phyloP scores from a whole-genome alignment of 2,797 vertebrate genomes.

The Clangula hyemalis region DNA sequence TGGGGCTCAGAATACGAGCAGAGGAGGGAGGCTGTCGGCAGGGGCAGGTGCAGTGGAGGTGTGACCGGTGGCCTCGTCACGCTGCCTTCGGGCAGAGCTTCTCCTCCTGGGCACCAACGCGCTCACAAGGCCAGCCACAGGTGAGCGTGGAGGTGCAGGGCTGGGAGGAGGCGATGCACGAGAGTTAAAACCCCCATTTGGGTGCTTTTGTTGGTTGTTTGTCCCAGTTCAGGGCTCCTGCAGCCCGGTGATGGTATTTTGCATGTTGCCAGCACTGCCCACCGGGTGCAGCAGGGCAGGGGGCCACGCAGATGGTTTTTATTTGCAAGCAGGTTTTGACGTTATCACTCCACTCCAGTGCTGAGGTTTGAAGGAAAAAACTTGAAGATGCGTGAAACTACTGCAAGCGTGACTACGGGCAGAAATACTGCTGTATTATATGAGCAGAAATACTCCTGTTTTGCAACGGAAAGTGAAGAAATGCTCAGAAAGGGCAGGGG shows the following conservation, averaged over 20 bases:
- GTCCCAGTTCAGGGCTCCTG: neutral
- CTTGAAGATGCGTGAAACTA: neutral
- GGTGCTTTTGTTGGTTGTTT: neutral
- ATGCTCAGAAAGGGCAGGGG: neutral
- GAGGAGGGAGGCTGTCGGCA: neutral
- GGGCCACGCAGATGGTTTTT: neutral
- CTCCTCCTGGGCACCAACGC: neutral
- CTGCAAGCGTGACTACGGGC: neutral
- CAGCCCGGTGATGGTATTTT: rapidly evolving
- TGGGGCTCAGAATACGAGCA: rapidly evolving
- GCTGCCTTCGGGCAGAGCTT: rapidly evolving
- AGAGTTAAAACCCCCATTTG: rapidly evolving
- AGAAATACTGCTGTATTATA: neutral
- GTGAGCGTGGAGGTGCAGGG: rapidly evolving
- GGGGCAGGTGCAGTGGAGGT: rapidly evolving
- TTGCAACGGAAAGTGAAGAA: slow-evolving; percentile 15
- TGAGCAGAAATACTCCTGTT: neutral
- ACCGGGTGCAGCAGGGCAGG: rapidly evolving
- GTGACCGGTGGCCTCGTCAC: neutral
- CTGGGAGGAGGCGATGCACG: rapidly evolving
- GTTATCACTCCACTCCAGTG: neutral
- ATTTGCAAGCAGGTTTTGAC: slow-evolving; percentile 14
- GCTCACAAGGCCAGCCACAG: neutral
- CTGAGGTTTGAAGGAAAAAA: neutral
- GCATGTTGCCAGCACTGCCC: rapidly evolving